phyloP scores from a whole-genome alignment of 2,797 vertebrate genomes.

The Eulemur mongoz region DNA sequence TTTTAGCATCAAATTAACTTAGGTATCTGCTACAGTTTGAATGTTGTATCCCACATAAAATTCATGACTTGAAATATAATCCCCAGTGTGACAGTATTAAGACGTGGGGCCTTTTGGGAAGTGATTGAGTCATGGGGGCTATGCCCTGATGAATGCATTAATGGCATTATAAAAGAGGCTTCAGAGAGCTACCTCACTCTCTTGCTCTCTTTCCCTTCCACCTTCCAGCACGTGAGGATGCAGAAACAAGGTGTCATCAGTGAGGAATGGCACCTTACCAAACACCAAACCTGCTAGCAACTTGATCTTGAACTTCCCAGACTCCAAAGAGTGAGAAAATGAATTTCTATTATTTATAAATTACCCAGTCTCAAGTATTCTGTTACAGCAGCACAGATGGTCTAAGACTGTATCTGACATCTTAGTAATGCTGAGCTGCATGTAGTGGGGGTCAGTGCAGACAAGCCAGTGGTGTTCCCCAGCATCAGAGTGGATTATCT shows the following conservation, averaged over 20 bases:
- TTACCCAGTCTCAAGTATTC: not conserved
- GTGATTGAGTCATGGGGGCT: not conserved
- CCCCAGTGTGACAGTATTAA: not conserved
- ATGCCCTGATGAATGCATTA: not conserved
- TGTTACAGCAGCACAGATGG: not conserved
- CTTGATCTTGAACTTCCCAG: not conserved
- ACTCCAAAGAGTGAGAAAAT: not conserved
- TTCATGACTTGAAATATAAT: not conserved
- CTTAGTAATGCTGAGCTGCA: not conserved
- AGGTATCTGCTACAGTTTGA: not conserved
- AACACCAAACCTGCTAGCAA: not conserved
- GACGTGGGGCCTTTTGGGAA: too few relatives aligned
- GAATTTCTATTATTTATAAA: not conserved
- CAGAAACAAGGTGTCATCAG: not conserved
- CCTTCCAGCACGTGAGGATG: not conserved
- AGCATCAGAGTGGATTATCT: not conserved
- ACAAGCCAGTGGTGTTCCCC: not conserved
- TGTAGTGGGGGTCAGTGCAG: accelerated
- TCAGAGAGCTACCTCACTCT: not conserved
- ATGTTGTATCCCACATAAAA: not conserved
- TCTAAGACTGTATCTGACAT: not conserved
- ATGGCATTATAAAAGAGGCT: not conserved
- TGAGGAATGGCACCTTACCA: not conserved
- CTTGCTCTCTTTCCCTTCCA: not conserved
- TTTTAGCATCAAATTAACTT: not conserved